phyloP scores from a whole-genome alignment of 2,888 invertebrate genomes.

The Ypsolopha scabrella region DNA sequence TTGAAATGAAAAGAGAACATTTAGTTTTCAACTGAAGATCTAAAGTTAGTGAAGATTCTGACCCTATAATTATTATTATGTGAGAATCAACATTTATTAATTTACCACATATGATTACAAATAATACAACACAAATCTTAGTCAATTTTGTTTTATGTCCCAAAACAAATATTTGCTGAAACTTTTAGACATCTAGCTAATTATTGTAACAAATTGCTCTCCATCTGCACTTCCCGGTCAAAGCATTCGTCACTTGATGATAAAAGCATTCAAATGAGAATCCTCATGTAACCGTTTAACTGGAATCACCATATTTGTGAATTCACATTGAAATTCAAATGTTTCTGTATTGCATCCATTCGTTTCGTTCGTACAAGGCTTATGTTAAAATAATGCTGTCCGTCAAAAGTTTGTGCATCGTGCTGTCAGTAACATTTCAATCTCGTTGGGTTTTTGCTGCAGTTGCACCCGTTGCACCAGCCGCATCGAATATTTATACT shows the following conservation, averaged over 20 bases:
- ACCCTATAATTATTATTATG: too few species aligned
- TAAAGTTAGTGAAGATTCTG: too few species aligned
- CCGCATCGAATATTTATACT: slow-evolving; percentile 55
- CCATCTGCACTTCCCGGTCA: background rate
- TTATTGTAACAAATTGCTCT: background rate
- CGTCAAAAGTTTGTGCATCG: slow-evolving; percentile 63
- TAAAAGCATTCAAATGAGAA: slow-evolving; percentile 40
- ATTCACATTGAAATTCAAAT: slow-evolving; percentile 64
- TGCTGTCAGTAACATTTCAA: slow-evolving; percentile 67
- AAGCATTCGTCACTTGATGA: background rate
- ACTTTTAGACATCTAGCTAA: too few species aligned
- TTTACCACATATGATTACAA: too few species aligned
- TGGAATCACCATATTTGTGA: slow-evolving; percentile 48
- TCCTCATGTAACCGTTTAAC: slow-evolving; percentile 46
- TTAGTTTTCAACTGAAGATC: too few species aligned
- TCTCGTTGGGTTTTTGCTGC: slow-evolving; percentile 55
- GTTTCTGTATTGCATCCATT: slow-evolving; percentile 54
- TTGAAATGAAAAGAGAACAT: too few species aligned
- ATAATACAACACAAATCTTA: too few species aligned
- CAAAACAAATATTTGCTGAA: too few species aligned
- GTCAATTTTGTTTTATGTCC: too few species aligned
- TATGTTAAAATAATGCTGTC: slow-evolving; percentile 66
- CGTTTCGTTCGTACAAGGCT: slow-evolving; percentile 60
- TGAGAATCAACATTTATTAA: too few species aligned
- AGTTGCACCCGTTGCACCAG: slow-evolving; percentile 39